Conservation (phyloP, 2,888 invertebrate species). For the Cosmorhoe ocellata region DNA sequence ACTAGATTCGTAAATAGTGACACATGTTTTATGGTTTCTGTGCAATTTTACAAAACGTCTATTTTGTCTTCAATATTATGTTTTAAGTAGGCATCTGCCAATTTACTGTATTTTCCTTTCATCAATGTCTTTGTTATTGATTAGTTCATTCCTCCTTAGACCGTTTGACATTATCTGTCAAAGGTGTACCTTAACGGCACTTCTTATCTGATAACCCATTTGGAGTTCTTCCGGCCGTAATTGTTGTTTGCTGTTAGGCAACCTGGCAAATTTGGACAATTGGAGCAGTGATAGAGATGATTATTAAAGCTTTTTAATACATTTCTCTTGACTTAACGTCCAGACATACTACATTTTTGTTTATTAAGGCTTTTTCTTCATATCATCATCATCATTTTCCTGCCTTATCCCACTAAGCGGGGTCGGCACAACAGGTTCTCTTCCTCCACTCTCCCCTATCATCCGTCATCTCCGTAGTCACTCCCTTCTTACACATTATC, state of each 20-base stretch:
- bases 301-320: constrained; percentile 41
- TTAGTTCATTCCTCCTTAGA: constrained; percentile 31
- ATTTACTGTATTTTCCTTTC: constrained; percentile 17
- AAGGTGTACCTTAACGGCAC: constrained; percentile 52
- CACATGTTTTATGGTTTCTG: constrained; percentile 11
- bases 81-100: too few species aligned
- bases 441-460: too few species aligned
- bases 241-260: constrained; percentile 42
- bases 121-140: constrained; percentile 21
- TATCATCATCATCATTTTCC: too few species aligned
- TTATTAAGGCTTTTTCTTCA: too few species aligned
- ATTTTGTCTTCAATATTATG: too few species aligned
- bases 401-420: too few species aligned
- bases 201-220: constrained; percentile 59
- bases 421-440: too few species aligned
- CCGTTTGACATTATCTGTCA: constrained; percentile 50
- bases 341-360: too few species aligned
- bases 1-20: constrained; percentile 30
- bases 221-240: constrained; percentile 59
- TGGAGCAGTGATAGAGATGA: constrained; percentile 51
- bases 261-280: constrained; percentile 62
- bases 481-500: too few species aligned
- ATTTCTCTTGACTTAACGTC: too few species aligned
- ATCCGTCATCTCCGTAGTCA: too few species aligned
- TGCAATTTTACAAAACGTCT: constrained; percentile 6